Evolutionary conservation across 1,140 invertebrate genomes (phyloP).

Genomic region (Orussus abietinus): DNA sequence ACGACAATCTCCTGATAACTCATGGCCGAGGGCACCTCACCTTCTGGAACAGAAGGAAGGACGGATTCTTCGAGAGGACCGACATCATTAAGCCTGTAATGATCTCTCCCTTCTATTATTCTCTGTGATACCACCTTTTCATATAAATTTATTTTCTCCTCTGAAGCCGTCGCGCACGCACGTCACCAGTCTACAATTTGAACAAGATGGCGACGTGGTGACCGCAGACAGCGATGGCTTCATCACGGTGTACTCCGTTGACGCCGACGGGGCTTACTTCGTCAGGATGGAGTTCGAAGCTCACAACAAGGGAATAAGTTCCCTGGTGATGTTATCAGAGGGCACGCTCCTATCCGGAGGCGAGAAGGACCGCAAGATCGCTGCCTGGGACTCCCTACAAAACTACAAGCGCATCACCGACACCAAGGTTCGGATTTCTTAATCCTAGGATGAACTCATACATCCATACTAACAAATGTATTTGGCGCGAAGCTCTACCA

Average conservation of each 20-base stretch:
- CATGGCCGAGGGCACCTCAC: slow-evolving; percentile 89
- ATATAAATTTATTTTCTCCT: slow-evolving; percentile 9
- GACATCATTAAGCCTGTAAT: slow-evolving; percentile 80
- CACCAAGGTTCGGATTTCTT: slow-evolving; percentile 64
- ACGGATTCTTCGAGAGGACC: slow-evolving; percentile 83
- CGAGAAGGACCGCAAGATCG: slow-evolving; percentile 83
- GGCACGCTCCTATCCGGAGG: slow-evolving; percentile 86
- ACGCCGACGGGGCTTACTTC: slow-evolving; percentile 83
- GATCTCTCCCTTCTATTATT: not conserved
- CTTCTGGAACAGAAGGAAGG: slow-evolving; percentile 87
- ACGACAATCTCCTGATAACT: slow-evolving; percentile 89
- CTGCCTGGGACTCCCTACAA: slow-evolving; percentile 86
- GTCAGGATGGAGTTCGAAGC: slow-evolving; percentile 85
- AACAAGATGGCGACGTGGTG: slow-evolving; percentile 89
- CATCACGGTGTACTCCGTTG: slow-evolving; percentile 88
- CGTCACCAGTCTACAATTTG: slow-evolving; percentile 83
- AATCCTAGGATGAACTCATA: not conserved
- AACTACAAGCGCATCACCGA: slow-evolving; percentile 89
- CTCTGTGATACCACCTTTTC: not conserved
- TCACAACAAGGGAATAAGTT: slow-evolving; percentile 81
- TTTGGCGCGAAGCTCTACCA: too few species aligned
- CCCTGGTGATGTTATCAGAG: slow-evolving; percentile 82
- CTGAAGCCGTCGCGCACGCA: slow-evolving; percentile 73
- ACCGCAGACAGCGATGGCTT: slow-evolving; percentile 93
- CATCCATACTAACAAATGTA: too few species aligned